Base-by-base conservation (phyloP, 2,113 vertebrate species). In the Struthio camelus region DNA sequence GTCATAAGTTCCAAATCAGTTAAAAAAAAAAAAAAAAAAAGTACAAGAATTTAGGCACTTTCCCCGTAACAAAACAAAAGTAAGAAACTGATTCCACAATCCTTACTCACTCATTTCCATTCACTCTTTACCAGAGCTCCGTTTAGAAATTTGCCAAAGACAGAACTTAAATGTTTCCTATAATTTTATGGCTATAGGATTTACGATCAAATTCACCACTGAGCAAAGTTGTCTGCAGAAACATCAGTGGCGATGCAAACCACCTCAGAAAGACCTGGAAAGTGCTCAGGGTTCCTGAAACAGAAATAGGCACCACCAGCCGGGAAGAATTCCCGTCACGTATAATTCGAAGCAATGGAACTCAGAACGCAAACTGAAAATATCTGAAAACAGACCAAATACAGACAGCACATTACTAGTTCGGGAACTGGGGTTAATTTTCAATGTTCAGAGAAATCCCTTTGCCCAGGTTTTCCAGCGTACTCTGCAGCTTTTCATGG, bases 151-250 rank as follows among this genome's bases (percentile, higher is more conserved):
- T 88, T 94, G 72, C 59, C 71, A 72, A 46, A 56, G 51, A 36
- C 50, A 73, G 70, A 76, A 27, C 20, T 95, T n/a, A n/a, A 50
- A 69, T 53, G 11, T 85, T 89, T 73, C 40, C 62, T 92, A 3
- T 61, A 72, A 75, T 38, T 91, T 85, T 78, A 80, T 77, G 85
- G 84, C 80, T 91, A 73, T 56, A 89, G 78, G 84, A 77, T 89
- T 93, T 87, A 94, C 75, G 82, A 85, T 50, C 40, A 81, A 89
- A 72, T 85, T 80, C 61, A 50, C 89, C 54, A 69, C 53, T 46
- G 58, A 80, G 70, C 80, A 94, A 87, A 82, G 1, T 12, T 72
- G 91, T 58, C 91, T 58, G 58, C 66, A 95, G 95, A 94, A 93
- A 87, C 61, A 75, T 91, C 94, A 95, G 78, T 30, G 54, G 67